Evolutionary conservation across 2,888 invertebrate species (phyloP).

Genomic region (Scotopteryx bipunctaria): DNA sequence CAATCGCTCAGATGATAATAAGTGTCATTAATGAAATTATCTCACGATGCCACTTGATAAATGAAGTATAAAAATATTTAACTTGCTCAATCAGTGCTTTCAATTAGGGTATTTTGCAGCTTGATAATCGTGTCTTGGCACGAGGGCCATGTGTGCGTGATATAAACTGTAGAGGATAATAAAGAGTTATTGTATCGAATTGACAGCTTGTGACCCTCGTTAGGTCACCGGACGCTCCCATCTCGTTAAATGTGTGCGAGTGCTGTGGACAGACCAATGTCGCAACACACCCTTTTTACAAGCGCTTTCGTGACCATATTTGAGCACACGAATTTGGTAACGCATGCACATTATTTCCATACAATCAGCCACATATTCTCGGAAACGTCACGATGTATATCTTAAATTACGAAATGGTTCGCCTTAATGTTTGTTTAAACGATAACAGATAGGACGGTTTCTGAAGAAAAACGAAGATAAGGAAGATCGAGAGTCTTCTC

Average conservation of each 20-base stretch:
- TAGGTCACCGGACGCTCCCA: constrained; percentile 54
- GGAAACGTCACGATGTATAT: constrained; percentile 32
- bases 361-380: constrained; percentile 36
- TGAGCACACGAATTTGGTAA: constrained; percentile 38
- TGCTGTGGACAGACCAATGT: constrained; percentile 41
- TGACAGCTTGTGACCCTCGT: constrained; percentile 56
- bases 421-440: constrained; percentile 22
- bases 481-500: not conserved
- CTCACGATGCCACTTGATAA: constrained; percentile 26
- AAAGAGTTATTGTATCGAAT: constrained; percentile 50
- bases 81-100: constrained; percentile 31
- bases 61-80: constrained; percentile 24
- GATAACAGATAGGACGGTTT: constrained; percentile 7
- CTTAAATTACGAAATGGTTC: constrained; percentile 24
- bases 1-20: constrained; percentile 42
- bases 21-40: constrained; percentile 40
- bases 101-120: constrained; percentile 25
- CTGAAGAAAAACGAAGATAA: constrained; percentile 11
- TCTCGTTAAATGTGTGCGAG: constrained; percentile 51
- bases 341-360: constrained; percentile 34
- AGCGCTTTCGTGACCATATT: constrained; percentile 38
- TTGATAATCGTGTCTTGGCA: constrained; percentile 34
- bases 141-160: constrained; percentile 37
- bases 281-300: constrained; percentile 40
- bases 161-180: constrained; percentile 41